phyloP scores from a whole-genome alignment of 1,140 invertebrate genomes.

The Solenopsis fugax region DNA sequence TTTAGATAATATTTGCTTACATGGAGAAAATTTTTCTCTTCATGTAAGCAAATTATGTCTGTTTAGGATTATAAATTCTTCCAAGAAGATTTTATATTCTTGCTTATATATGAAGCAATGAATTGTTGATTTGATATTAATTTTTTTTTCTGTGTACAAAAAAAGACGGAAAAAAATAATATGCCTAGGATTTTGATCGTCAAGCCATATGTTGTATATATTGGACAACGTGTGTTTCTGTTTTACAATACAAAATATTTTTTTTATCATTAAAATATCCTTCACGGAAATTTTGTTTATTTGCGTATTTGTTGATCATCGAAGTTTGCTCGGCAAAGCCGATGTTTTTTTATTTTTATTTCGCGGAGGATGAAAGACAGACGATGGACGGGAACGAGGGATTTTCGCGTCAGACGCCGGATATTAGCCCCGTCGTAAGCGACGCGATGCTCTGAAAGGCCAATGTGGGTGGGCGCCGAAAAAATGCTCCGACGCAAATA shows the following conservation, averaged over 20 bases:
- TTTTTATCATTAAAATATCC: neutral
- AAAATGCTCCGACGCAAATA: conserved; percentile 55
- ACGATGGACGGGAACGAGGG: conserved; percentile 57
- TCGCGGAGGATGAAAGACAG: conserved; percentile 21
- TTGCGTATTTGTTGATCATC: conserved; percentile 6
- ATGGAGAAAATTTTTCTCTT: too few species aligned
- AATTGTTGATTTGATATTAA: too few species aligned
- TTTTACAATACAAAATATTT: neutral
- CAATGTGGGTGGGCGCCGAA: neutral
- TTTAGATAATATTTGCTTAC: neutral
- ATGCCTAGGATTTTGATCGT: neutral
- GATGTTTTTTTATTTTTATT: conserved; percentile 26
- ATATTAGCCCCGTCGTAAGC: conserved; percentile 62
- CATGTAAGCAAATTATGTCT: too few species aligned
- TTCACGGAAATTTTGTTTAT: neutral
- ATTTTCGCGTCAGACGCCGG: conserved; percentile 66
- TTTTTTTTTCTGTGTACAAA: too few species aligned
- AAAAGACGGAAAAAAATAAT: neutral
- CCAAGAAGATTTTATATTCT: too few species aligned
- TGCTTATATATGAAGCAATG: too few species aligned
- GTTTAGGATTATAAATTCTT: too few species aligned
- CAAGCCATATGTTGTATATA: neutral
- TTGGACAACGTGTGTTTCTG: neutral
- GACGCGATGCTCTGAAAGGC: conserved; percentile 44
- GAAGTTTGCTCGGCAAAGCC: conserved; percentile 3